Percentiles rank a stretch among this genome's conserved stretches.
These are phyloP conservation scores for Neotoxoptera formosana DNA, from an alignment of 1,140 invertebrate species.

Conservation along the genomic window DNA sequence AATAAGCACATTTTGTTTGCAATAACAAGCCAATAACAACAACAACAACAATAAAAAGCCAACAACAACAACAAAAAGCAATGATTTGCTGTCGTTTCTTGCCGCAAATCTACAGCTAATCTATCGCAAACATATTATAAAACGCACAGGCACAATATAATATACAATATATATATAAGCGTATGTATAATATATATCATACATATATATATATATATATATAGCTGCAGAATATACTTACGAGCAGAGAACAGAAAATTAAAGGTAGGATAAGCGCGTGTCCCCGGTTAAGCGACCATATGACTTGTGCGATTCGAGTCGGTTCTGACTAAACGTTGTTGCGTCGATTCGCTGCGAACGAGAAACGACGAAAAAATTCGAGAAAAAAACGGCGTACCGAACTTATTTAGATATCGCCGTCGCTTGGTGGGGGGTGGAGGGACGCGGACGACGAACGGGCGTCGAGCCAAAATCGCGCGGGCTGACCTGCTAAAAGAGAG, in stretches of 20 bases:
- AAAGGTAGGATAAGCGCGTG: background rate
- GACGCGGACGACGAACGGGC: background rate
- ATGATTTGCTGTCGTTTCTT: background rate
- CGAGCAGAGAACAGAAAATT: background rate
- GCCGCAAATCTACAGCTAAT: background rate
- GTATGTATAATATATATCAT: background rate
- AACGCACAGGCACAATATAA: background rate
- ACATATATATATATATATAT: no score
- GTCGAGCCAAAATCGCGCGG: background rate
- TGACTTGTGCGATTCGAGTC: slow-evolving; percentile 22
- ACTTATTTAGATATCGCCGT: slow-evolving; percentile 12
- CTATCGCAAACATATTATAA: background rate
- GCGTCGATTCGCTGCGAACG: background rate
- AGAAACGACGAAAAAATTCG: background rate
- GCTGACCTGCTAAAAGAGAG: slow-evolving; percentile 30
- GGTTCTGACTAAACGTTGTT: slow-evolving; percentile 12
- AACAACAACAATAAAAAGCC: background rate
- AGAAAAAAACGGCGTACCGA: background rate
- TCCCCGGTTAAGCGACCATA: background rate
- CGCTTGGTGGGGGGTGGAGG: background rate
- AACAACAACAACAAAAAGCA: background rate
- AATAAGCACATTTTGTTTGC: background rate
- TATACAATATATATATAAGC: background rate
- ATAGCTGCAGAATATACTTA: background rate
- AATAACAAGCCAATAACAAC: no score